These are phyloP conservation scores for Copidosoma aretas DNA, from an alignment of 2,888 invertebrate species.

Conservation along the genomic window DNA sequence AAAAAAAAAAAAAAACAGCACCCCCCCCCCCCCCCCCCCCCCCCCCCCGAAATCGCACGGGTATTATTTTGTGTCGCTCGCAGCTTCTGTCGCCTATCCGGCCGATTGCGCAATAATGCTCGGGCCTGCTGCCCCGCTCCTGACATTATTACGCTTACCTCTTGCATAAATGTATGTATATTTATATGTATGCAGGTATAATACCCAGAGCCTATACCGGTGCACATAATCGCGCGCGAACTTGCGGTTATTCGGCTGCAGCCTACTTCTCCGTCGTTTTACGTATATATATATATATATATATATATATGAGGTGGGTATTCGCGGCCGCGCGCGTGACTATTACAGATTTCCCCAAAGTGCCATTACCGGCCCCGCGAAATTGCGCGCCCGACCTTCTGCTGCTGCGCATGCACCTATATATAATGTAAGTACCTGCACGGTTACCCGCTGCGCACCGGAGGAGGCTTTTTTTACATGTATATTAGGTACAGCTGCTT, in stretches of 20 bases:
- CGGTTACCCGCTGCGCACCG: too few species aligned
- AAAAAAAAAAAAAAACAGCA: too few species aligned
- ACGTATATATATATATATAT: slow-evolving; percentile 8
- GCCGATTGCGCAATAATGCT: too few species aligned
- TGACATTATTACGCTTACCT: background rate
- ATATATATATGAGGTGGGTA: background rate
- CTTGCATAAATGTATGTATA: background rate
- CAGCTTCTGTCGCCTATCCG: too few species aligned
- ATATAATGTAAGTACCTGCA: too few species aligned
- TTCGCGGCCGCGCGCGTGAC: slow-evolving; percentile 27
- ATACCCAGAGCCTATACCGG: background rate
- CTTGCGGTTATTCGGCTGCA: slow-evolving; percentile 37
- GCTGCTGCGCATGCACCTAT: too few species aligned
- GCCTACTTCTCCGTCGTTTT: slow-evolving; percentile 33
- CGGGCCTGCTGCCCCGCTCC: background rate
- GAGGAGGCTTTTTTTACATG: too few species aligned
- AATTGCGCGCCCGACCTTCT: slow-evolving; percentile 16
- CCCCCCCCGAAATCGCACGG: too few species aligned
- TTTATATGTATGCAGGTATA: background rate
- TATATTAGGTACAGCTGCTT: too few species aligned
- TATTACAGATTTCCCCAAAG: slow-evolving; percentile 34
- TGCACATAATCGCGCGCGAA: slow-evolving; percentile 13
- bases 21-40: too few species aligned
- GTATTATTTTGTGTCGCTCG: too few species aligned
- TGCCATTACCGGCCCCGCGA: slow-evolving; percentile 30